Base-by-base conservation (phyloP, 1,140 invertebrate species). In the Drosophila asahinai region DNA sequence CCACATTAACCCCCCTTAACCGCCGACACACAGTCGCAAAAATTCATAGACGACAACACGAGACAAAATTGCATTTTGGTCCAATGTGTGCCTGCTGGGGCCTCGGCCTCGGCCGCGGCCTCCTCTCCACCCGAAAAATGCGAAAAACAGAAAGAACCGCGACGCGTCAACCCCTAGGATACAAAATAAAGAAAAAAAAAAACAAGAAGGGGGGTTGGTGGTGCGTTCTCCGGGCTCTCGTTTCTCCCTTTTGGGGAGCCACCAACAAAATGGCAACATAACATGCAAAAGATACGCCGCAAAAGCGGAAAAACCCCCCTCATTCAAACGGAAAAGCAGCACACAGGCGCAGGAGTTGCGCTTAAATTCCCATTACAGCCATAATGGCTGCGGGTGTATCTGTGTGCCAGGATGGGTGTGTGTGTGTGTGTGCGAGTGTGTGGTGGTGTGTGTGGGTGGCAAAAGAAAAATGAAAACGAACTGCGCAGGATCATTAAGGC, bases 221-320 rank as follows among this genome's bases (percentile, higher is more conserved):
- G 27, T 30, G 27, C 27, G 27, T 30, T 30, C 27, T 30, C 27
- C 27, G 27, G 27, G 27, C 27, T 30, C 27, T 30, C 27, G 27
- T 57, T 38, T 14, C 54, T 57, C 36, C 33, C 54, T 11, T 25
- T 25, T 17, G 66, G 68, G 63, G 19, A 57, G 57, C 55, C 75
- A 74, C 55, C 75, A 74, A 80, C 78, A 80, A 80, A 80, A 80
- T 80, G 80, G 77, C 80, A 81, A 67, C 74, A 81, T 80, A 90
- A 86, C 86, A 90, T 90, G 86, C 86, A 90, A 90, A 90, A 90
- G 86, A 90, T 90, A 90, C 76, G 86, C 86, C 86, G 55, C 86
- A 90, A 80, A 90, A 90, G 76, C 86, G 86, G 86, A 90, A 90
- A 75, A 66, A 63, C 74, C 81, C 80, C 77, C 74, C 54, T 3